Percentiles rank a stretch among this genome's conserved stretches.
These are phyloP conservation scores for Tolypeutes matacus DNA, from an alignment of 2,797 vertebrate genomes.

Conservation along the genomic window DNA sequence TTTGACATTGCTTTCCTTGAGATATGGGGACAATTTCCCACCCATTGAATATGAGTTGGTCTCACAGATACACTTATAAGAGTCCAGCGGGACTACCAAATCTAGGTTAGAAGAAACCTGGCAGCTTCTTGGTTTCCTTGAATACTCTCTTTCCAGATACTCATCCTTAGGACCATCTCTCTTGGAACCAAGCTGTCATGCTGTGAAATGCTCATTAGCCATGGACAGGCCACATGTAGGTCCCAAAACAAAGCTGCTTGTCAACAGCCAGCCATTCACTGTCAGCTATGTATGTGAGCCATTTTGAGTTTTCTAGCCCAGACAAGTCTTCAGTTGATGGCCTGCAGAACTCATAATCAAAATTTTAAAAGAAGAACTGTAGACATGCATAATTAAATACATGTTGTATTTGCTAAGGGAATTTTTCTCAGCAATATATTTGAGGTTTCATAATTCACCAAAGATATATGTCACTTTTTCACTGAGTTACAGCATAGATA, in stretches of 20 bases:
- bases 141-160: neutral
- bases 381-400: neutral
- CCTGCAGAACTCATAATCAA: neutral
- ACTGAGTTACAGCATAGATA: constrained; percentile 11
- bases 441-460: constrained; percentile 49
- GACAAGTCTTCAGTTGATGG: neutral
- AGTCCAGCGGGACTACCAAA: neutral
- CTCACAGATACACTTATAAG: neutral
- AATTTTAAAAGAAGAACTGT: neutral
- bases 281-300: neutral
- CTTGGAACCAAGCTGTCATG: neutral
- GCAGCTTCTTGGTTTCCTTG: neutral
- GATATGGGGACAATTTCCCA: neutral
- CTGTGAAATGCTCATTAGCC: neutral
- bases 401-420: neutral
- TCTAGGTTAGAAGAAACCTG: neutral
- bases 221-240: neutral
- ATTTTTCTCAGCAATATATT: neutral
- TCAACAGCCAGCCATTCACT: neutral
- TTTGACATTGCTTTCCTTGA: neutral
- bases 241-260: neutral
- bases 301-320: neutral
- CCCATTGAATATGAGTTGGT: neutral
- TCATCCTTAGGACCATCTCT: neutral
- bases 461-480: constrained; percentile 12